Percentiles rank a stretch among this genome's conserved stretches.
Conservation (phyloP, 1,140 invertebrate genomes). For the Anastatus disparis region DNA sequence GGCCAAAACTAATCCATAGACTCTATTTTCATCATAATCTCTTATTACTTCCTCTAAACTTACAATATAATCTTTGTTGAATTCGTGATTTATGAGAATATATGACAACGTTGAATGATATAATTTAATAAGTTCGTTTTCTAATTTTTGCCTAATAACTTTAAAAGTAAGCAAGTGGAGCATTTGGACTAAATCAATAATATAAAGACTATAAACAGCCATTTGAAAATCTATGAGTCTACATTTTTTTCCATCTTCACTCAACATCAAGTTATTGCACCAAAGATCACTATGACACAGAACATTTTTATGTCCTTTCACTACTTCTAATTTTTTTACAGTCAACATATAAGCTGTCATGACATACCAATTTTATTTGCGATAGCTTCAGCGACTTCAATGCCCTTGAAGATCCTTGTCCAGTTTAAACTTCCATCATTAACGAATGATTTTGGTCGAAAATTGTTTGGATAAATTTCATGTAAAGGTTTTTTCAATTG, state of each 20-base stretch:
- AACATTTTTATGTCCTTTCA: neutral
- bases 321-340: neutral
- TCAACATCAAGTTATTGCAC: slow-evolving; percentile 21
- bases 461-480: neutral
- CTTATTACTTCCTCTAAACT: neutral
- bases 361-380: neutral
- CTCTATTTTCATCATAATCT: neutral
- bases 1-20: neutral
- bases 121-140: neutral
- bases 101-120: neutral
- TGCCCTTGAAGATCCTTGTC: slow-evolving; percentile 3
- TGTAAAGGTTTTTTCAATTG: neutral
- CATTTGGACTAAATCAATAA: neutral
- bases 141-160: neutral
- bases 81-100: neutral
- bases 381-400: neutral
- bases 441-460: neutral
- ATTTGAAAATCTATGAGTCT: slow-evolving; percentile 16
- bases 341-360: neutral
- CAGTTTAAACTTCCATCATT: neutral
- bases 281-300: slow-evolving; percentile 11
- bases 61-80: neutral
- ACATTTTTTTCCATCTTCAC: neutral
- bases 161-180: neutral
- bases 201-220: neutral